Percentiles rank a stretch among this genome's conserved stretches.
These are phyloP conservation scores for Hirundo rustica DNA, from an alignment of 2,797 vertebrate species.

Conservation along the genomic window DNA sequence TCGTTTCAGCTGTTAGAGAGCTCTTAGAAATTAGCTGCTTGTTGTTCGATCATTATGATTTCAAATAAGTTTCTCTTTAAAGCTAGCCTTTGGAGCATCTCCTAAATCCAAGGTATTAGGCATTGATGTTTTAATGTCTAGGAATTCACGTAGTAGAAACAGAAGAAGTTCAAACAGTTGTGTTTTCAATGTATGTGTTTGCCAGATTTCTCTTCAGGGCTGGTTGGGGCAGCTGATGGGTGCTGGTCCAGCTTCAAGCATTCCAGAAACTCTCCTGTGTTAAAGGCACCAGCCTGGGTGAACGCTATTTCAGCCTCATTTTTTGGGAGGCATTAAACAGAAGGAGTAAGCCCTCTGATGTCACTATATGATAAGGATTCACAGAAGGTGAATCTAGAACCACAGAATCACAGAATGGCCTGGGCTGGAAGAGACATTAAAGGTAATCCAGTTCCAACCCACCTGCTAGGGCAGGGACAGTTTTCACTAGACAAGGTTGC, in stretches of 20 bases:
- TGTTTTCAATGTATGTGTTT: neutral
- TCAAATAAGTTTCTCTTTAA: neutral
- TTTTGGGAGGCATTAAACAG: neutral
- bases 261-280: neutral
- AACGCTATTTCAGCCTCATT: neutral
- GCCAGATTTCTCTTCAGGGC: neutral
- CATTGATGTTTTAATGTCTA: neutral
- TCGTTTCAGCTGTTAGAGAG: neutral
- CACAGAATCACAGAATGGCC: neutral
- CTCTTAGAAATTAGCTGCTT: neutral
- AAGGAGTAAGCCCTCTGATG: neutral
- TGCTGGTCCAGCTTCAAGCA: neutral
- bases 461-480: neutral
- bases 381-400: neutral
- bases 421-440: neutral
- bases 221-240: neutral
- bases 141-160: neutral
- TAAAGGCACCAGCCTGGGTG: neutral
- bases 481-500: neutral
- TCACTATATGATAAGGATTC: neutral
- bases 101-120: neutral
- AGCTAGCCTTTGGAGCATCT: neutral
- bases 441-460: neutral
- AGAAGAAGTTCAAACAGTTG: neutral
- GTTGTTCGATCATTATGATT: neutral